Evolutionary conservation across 2,888 invertebrate genomes (phyloP), one percentile per base, ranked within the genome.

Genomic region (Ichneumoninae sp.): DNA sequence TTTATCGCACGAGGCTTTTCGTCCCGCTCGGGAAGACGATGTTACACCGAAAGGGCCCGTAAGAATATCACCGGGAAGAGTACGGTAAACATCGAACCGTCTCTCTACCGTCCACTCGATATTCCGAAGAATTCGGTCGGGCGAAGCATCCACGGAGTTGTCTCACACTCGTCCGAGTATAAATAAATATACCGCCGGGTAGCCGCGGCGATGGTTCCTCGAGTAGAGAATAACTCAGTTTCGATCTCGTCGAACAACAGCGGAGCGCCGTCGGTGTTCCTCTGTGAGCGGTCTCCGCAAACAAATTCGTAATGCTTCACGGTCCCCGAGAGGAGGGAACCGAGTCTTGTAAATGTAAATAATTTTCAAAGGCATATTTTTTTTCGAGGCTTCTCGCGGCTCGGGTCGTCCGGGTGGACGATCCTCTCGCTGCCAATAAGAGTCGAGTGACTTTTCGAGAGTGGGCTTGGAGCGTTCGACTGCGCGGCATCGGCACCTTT

Each of bases 231-330:
- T 57, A 57, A 57, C 57, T 22, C 57, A 26, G 57, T 44, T 68
- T 47, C 54, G 65, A 52, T 69, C 57, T n/a, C 68, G 26, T 83
- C 70, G 54, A 78, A 68, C 50, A 65, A 77, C 71, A 57, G 50
- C 68, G 16, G 19, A 40, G 52, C 52, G 36, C 13, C 50, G 40
- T 36, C 8, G 22, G 47, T n/a, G 54, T 44, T 69, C 47, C 75
- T 10, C 44, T 26, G 6, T 44, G 10, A 74, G 47, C 44, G 19
- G 10, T 60, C 66, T 66, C 26, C 10, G 79, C 75, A 75, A 80
- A 83, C 83, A 76, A 83, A 83, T 80, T 83, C 79, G 71, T 80
- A n/a, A 57, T 54, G 70, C 80, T 68, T 62, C 68, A 60, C 71
- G n/a, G 10, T 52, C n/a, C 10, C 26, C 5, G 19, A 47, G 19